These are phyloP conservation scores for Rapana venosa DNA, from an alignment of 2,888 invertebrate species.

Conservation along the genomic window DNA sequence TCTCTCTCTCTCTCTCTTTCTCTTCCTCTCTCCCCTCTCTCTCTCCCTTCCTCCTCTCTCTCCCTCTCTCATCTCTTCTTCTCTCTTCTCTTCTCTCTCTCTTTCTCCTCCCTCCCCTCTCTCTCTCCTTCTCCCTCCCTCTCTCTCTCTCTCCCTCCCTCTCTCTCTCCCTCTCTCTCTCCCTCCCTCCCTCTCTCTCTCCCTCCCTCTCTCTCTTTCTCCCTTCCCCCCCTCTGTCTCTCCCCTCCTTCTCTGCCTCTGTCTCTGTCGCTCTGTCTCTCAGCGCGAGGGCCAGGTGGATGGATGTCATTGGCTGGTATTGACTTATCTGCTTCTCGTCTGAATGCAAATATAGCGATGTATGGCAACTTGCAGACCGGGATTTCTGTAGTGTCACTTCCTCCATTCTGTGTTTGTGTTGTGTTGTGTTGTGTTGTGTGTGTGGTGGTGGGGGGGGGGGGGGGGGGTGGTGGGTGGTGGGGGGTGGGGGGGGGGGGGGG, in stretches of 20 bases:
- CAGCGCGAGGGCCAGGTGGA: no score
- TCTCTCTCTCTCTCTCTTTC: no score
- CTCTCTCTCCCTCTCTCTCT: background rate
- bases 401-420: no score
- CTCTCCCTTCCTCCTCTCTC: background rate
- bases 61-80: background rate
- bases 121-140: background rate
- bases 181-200: background rate
- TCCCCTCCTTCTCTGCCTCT: background rate
- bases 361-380: no score
- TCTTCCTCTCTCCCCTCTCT: no score
- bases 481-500: no score
- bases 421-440: no score
- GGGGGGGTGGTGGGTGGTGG: no score
- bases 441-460: no score
- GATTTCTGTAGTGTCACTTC: no score
- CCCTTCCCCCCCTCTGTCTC: background rate
- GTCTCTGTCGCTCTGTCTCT: background rate
- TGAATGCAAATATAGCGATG: conserved; percentile 5
- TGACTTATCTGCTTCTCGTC: conserved; percentile 29
- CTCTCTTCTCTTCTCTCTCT: background rate
- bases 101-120: background rate
- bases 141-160: background rate
- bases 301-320: conserved; percentile 24
- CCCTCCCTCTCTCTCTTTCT: background rate